Base-by-base conservation (phyloP, 2,113 vertebrate species). In the Gorsachius goisagi region DNA sequence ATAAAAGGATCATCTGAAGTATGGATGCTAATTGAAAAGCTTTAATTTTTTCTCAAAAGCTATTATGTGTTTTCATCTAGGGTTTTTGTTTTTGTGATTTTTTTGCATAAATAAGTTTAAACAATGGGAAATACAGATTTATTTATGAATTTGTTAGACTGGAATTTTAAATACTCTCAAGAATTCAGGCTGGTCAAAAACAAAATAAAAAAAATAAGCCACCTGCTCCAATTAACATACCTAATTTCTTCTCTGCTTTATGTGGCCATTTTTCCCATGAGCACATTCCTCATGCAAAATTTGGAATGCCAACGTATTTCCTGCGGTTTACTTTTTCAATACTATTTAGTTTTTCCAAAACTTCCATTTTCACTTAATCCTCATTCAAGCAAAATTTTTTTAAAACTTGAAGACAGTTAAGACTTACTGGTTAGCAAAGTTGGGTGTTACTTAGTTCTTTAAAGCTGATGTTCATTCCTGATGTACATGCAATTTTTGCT, bases 1-100 rank as follows among this genome's bases (percentile, higher is more conserved):
- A 96, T 67, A 95, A 96, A 96, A 74, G 41, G 49, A 88, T 87
- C 18, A 83, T 96, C 86, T 88, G 60, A 96, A 78, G 26, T 76
- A 89, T 41, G 91, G 68, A 62, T 63, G 59, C 21, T 91, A 66
- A 90, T 82, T 80, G 71, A 83, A 92, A 95, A 96, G 91, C 37
- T 76, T 92, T 85, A 35, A 66, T 96, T 66, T 85, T 82, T 78
- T 73, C 35, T 62, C 80, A 85, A 93, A 81, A 37, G 69, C 89
- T 67, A n/a, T 85, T 82, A 37, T 81, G 52, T 56, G 59, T 81
- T 96, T 91, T 92, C 88, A 79, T 85, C 52, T 60, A 64, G 47
- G 60, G 5, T 35, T 90, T 93, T 80, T 90, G 30, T 18, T 50
- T 79, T 94, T 69, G 49, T 68, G 39, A 13, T n/a, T 16, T 80